Conservation (phyloP, 2,888 invertebrate species). For the Lasioglossum oenotherae region DNA sequence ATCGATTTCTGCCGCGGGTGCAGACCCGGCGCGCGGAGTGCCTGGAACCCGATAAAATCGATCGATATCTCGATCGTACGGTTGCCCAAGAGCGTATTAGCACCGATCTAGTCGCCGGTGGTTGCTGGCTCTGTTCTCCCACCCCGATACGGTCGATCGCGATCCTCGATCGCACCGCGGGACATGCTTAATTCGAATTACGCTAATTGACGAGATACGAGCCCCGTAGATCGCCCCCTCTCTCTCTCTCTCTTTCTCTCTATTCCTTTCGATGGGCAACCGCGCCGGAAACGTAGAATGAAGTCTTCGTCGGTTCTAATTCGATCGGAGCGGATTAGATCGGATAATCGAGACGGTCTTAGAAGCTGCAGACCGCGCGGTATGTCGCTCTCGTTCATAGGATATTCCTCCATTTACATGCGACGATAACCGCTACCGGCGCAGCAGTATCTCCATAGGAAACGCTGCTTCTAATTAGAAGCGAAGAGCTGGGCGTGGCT, state of each 20-base stretch:
- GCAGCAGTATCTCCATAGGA: background rate
- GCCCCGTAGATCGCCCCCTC: background rate
- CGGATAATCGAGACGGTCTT: conserved; percentile 4
- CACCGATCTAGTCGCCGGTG: conserved; percentile 45
- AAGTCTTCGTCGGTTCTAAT: conserved; percentile 56
- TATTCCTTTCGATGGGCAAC: background rate
- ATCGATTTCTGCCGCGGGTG: conserved; percentile 75
- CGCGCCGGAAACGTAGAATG: conserved; percentile 55
- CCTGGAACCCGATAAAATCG: conserved; percentile 62
- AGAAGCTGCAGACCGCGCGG: background rate
- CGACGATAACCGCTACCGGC: conserved; percentile 4
- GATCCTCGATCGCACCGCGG: conserved; percentile 68
- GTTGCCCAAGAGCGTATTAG: conserved; percentile 70
- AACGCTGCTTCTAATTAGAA: background rate
- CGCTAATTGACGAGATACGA: conserved; percentile 70
- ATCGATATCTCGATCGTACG: conserved; percentile 68
- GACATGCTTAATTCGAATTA: conserved; percentile 73
- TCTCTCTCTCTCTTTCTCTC: background rate
- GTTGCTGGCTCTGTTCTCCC: conserved; percentile 5
- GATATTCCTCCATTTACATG: conserved; percentile 12
- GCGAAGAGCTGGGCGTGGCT: background rate
- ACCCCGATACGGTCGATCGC: conserved; percentile 48
- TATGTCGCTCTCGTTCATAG: conserved; percentile 17
- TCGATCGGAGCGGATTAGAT: conserved; percentile 44
- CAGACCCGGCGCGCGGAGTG: conserved; percentile 11